These are phyloP conservation scores for Lithosia quadra DNA, from an alignment of 2,888 invertebrate species.

Conservation along the genomic window DNA sequence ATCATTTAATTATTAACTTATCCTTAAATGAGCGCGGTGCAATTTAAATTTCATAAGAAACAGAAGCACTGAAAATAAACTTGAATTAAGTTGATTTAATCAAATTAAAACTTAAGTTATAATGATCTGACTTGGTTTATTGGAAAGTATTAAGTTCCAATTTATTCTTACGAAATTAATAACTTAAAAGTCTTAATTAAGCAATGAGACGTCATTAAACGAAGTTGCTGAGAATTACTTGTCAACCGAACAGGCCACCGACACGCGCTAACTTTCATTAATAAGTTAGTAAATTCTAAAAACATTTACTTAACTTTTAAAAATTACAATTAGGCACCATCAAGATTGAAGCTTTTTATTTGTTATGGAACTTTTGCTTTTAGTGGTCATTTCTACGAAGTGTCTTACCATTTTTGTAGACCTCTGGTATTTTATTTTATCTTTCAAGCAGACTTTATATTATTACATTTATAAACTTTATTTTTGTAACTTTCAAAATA, in stretches of 20 bases:
- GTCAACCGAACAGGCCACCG: background rate
- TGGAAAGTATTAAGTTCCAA: conserved; percentile 26
- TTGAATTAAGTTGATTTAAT: conserved; percentile 14
- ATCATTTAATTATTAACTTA: background rate
- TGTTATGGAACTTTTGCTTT: conserved; percentile 6
- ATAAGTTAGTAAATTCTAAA: conserved; percentile 30
- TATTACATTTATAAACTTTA: background rate
- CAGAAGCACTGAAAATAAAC: background rate
- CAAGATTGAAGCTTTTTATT: conserved; percentile 8
- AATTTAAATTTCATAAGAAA: background rate
- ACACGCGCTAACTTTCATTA: conserved; percentile 24
- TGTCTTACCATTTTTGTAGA: background rate
- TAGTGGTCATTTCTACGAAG: background rate
- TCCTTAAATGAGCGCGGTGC: background rate
- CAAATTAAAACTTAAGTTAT: conserved; percentile 20
- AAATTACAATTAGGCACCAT: conserved; percentile 19
- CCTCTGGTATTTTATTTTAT: background rate
- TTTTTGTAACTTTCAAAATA: background rate
- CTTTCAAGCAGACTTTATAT: background rate
- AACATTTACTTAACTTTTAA: conserved; percentile 17
- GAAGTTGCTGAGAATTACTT: conserved; percentile 26
- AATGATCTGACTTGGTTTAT: conserved; percentile 24
- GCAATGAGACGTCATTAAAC: conserved; percentile 32
- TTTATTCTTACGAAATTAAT: conserved; percentile 36
- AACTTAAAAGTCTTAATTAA: conserved; percentile 39